Evolutionary conservation across 2,113 vertebrate genomes (phyloP).

Genomic region (Lepus timidus): DNA sequence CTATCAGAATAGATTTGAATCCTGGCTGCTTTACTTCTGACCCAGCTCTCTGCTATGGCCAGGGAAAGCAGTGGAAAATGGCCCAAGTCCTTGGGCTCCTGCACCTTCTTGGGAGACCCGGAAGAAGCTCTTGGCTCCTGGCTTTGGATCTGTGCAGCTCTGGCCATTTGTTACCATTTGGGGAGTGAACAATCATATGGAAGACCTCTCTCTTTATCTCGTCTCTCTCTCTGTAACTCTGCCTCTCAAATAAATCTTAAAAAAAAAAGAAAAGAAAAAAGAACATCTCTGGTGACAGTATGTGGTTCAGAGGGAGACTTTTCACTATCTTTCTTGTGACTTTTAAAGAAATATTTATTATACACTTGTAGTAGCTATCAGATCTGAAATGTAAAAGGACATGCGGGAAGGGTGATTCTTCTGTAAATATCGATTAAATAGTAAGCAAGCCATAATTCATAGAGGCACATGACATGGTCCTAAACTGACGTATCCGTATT

Average conservation of each 20-base stretch:
- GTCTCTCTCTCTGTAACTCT: too few relatives aligned
- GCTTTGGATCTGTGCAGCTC: too few relatives aligned
- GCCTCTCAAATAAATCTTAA: too few relatives aligned
- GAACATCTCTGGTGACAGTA: background rate
- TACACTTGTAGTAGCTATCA: conserved; percentile 13
- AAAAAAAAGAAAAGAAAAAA: background rate
- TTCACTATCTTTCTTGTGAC: conserved; percentile 10
- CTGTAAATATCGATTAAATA: background rate
- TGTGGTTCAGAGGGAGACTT: background rate
- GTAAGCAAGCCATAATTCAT: background rate
- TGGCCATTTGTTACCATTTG: too few relatives aligned
- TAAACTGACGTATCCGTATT: background rate
- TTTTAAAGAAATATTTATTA: conserved; percentile 36
- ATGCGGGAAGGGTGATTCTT: background rate
- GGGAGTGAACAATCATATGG: too few relatives aligned
- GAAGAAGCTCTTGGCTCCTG: too few relatives aligned
- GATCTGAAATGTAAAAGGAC: conserved; percentile 10
- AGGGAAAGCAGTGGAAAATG: too few relatives aligned
- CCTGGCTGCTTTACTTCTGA: too few relatives aligned
- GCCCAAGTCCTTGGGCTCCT: too few relatives aligned
- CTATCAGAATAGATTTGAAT: background rate
- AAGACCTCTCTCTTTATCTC: too few relatives aligned
- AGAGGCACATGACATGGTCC: background rate
- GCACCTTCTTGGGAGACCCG: too few relatives aligned
- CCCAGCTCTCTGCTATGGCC: too few relatives aligned